Evolutionary conservation across 2,797 vertebrate species (phyloP).

Genomic region (Darevskia mixta): DNA sequence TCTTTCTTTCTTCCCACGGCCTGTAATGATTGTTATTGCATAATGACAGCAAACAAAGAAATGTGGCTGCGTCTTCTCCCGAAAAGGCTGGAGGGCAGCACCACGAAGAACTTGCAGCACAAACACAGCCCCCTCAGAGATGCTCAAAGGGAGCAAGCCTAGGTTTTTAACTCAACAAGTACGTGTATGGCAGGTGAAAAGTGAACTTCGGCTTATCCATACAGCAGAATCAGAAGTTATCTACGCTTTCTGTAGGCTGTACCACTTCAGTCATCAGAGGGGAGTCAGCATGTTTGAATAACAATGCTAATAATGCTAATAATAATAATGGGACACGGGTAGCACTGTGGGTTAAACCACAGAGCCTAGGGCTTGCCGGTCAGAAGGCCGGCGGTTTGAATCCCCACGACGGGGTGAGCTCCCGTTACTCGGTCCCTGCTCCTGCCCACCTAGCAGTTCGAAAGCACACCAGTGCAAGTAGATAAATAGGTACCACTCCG

Average conservation of each 20-base stretch:
- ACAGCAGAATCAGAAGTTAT: background rate
- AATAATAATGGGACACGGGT: too few species aligned
- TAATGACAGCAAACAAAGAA: slow-evolving; percentile 6
- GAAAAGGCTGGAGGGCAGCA: background rate
- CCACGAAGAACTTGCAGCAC: background rate
- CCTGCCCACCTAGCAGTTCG: too few species aligned
- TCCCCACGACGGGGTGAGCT: too few species aligned
- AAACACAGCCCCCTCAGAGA: background rate
- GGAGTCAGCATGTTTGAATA: background rate
- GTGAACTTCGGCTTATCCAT: too few species aligned
- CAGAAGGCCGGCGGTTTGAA: too few species aligned
- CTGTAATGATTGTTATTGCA: fast-evolving
- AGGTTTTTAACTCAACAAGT: background rate
- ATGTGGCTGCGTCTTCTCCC: background rate
- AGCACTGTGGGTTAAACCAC: too few species aligned
- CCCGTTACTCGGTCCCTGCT: too few species aligned
- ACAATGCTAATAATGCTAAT: background rate
- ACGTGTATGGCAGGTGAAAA: background rate
- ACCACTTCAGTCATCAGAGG: background rate
- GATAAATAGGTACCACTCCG: too few species aligned
- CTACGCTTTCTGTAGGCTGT: background rate
- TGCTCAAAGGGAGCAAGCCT: background rate
- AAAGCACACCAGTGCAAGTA: too few species aligned
- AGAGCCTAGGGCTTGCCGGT: too few species aligned
- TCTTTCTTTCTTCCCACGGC: background rate